phyloP scores from a whole-genome alignment of 2,113 vertebrate species.

The Hemibagrus wyckioides region DNA sequence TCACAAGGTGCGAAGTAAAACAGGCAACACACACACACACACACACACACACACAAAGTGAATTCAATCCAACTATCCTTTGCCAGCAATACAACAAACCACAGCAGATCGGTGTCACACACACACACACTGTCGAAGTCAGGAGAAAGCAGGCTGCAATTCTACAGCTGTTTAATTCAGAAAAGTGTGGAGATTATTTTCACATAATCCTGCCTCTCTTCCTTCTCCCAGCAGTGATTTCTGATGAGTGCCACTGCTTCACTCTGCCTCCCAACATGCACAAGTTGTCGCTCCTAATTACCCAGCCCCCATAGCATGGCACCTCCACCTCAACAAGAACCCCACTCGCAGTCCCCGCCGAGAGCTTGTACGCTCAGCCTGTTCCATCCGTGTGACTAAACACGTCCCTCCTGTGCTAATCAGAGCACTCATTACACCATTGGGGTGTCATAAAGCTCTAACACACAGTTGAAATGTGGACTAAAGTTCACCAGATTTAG shows the following conservation, averaged over 20 bases:
- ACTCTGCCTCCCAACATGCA: slow-evolving; percentile 45
- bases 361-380: slow-evolving; percentile 15
- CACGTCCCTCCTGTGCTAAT: slow-evolving; percentile 42
- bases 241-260: slow-evolving; percentile 49
- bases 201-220: slow-evolving; percentile 34
- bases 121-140: neutral
- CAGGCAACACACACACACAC: neutral
- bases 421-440: slow-evolving; percentile 26
- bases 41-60: neutral
- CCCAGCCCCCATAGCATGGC: slow-evolving; percentile 40
- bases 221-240: slow-evolving; percentile 23
- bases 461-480: slow-evolving; percentile 21
- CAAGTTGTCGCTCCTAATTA: slow-evolving; percentile 47
- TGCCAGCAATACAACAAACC: slow-evolving; percentile 20
- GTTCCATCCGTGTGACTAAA: slow-evolving; percentile 35
- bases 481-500: slow-evolving; percentile 36
- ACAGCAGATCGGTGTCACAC: neutral
- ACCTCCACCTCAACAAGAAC: slow-evolving; percentile 46
- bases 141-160: slow-evolving; percentile 5
- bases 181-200: slow-evolving; percentile 7
- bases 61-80: neutral
- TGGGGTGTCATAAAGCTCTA: slow-evolving; percentile 35
- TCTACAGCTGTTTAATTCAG: slow-evolving; percentile 16
- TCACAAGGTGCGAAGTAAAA: slow-evolving; percentile 8
- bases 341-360: slow-evolving; percentile 35